Conservation (phyloP, 2,113 vertebrate genomes). For the Forbesichthys papilliferus region DNA sequence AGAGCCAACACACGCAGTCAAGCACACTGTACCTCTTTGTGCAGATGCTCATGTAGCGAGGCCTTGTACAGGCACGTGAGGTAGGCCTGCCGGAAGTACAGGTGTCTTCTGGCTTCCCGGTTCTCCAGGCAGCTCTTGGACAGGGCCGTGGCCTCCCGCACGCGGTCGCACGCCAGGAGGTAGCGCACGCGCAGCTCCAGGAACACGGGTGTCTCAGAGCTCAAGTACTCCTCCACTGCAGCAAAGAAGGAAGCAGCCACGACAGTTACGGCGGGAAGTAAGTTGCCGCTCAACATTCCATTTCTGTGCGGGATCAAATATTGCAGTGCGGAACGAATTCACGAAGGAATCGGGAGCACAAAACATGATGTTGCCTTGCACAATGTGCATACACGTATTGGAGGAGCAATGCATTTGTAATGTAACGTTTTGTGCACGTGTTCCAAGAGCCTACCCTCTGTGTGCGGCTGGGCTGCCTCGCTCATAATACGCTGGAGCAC, state of each 20-base stretch:
- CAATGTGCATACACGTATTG: background rate
- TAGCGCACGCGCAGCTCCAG: conserved; percentile 97
- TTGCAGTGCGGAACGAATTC: background rate
- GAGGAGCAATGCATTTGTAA: background rate
- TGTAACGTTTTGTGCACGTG: background rate
- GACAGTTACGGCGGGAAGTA: background rate
- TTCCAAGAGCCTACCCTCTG: conserved; percentile 70
- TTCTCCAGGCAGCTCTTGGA: conserved; percentile 93
- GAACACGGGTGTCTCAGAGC: conserved; percentile 91
- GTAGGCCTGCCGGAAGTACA: conserved; percentile 97
- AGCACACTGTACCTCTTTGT: conserved; percentile 82
- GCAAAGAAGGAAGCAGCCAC: background rate
- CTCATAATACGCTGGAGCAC: conserved; percentile 91
- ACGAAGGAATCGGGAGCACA: background rate
- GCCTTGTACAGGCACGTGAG: conserved; percentile 93
- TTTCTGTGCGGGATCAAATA: too few species aligned
- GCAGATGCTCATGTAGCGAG: conserved; percentile 86
- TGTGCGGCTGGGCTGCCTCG: conserved; percentile 80
- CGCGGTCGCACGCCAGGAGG: conserved; percentile 93
- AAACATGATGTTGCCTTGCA: background rate
- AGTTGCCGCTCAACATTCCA: too few species aligned
- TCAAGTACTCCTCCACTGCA: conserved; percentile 90
- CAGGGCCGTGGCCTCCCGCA: conserved; percentile 91
- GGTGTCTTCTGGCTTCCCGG: conserved; percentile 84
- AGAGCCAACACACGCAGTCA: background rate